Base-by-base conservation (phyloP, 1,140 invertebrate genomes). In the Argopecten irradians region DNA sequence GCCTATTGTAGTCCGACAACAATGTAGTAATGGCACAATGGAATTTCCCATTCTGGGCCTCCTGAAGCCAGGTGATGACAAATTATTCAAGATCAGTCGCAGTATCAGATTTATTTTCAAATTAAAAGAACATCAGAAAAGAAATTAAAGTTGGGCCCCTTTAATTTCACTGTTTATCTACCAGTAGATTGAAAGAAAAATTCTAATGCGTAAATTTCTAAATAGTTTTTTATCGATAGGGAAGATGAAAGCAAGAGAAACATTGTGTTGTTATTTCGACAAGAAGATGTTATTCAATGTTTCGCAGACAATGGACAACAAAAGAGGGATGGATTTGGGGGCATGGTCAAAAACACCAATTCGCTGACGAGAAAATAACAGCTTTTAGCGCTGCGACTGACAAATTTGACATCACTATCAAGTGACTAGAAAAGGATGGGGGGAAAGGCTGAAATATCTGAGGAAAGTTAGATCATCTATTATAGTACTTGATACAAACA, bases 81-180 rank as follows among this genome's bases (percentile, higher is more conserved):
- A 71, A 71, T 28, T 71, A 71, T 71, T 71, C 55, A 71, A 28
- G 55, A 71, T 71, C 55, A 71, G 55, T 28, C 55, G 5, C 0
- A 71, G 55, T 71, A n/a, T 71, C 55, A 71, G 55, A n/a, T 71
- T 71, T 71, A 71, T 71, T 71, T 71, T n/a, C 55, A 71, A 71
- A 71, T 71, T 71, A 71, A 71, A 71, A n/a, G 55, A 71, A 71
- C 55, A 71, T 71, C 55, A 71, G 55, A 71, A 22, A 71, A 71
- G 55, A 71, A 71, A 71, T 71, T 71, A n/a, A 71, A 71, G 55
- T 71, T n/a, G n/a, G 14, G 5, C 55, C 55, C 55, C 55, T 71
- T 71, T 71, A 71, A 71, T 71, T 71, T 71, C 5, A 71, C 55
- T 71, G 55, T 71, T 71, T 71, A 71, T 71, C 55, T 71, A 71